A percentile compares a stretch with the other conserved stretches of the same genome.
Conservation (phyloP, 2,888 invertebrate species). For the Tupiocoris notatus region DNA sequence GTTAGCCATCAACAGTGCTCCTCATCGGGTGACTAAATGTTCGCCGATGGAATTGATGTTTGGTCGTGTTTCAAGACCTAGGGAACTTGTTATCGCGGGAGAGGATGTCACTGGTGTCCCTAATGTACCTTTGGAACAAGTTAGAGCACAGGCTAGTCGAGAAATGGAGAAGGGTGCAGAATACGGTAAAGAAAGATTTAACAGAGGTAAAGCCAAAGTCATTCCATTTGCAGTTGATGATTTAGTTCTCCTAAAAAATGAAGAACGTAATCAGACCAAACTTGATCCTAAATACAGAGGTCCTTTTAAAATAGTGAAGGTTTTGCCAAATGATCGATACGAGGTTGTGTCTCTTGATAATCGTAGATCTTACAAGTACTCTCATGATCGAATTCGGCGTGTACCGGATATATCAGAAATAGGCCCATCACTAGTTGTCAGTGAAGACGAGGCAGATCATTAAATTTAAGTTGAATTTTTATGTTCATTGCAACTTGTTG, state of each 20-base stretch:
- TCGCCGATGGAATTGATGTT: conserved; percentile 29
- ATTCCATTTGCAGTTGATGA: conserved; percentile 2
- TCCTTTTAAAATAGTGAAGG: conserved; percentile 7
- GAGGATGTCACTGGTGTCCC: conserved; percentile 5
- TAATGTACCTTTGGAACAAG: background rate
- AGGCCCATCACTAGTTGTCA: conserved; percentile 1
- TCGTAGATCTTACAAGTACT: conserved; percentile 8
- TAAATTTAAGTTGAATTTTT: background rate
- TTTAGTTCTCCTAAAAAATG: conserved; percentile 20
- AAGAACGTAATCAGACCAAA: conserved; percentile 4
- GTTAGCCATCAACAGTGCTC: conserved; percentile 11
- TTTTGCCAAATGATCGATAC: conserved; percentile 5
- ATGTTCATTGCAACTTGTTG: too few relatives aligned
- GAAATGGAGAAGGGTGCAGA: conserved; percentile 11
- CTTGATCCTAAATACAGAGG: conserved; percentile 10
- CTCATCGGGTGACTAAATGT: conserved; percentile 29
- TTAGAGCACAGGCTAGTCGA: background rate
- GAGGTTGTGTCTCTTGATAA: background rate
- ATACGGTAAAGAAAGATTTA: conserved; percentile 3
- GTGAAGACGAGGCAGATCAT: conserved; percentile 1
- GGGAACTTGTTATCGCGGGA: conserved; percentile 1
- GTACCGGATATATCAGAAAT: background rate
- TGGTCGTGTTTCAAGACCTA: conserved; percentile 6
- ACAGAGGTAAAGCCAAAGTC: conserved; percentile 13
- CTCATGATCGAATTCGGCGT: conserved; percentile 5